These are phyloP conservation scores for Lepilemur ruficaudatus DNA, from an alignment of 2,797 vertebrate genomes.

Conservation along the genomic window DNA sequence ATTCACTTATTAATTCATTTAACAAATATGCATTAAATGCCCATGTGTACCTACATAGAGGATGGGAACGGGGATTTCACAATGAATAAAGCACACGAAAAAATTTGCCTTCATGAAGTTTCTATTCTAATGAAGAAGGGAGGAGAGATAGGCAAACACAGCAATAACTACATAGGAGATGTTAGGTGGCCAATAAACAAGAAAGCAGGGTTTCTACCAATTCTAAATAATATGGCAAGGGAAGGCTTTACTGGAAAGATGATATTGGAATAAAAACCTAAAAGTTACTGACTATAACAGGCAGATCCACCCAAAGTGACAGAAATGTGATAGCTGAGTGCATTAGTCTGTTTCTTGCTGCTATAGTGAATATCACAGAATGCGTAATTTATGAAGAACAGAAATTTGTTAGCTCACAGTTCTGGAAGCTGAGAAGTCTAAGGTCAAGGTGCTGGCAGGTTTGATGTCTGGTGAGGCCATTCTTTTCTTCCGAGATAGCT, in stretches of 20 bases:
- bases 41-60: too few relatives aligned
- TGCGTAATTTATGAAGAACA: not conserved
- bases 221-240: not conserved
- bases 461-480: not conserved
- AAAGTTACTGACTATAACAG: not conserved
- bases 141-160: not conserved
- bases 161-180: not conserved
- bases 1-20: not conserved
- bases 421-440: not conserved
- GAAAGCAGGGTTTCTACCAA: not conserved
- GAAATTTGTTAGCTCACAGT: not conserved
- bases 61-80: not conserved
- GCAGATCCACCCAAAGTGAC: not conserved
- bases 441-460: not conserved
- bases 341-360: not conserved
- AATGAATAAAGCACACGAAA: not conserved
- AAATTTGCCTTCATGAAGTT: not conserved
- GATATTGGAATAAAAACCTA: not conserved
- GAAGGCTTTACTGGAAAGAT: not conserved
- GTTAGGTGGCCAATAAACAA: not conserved
- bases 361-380: not conserved
- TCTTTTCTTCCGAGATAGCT: not conserved
- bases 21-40: not conserved
- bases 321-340: not conserved
- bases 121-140: not conserved